These are phyloP conservation scores for Acanthurus lineatus DNA, from an alignment of 2,797 vertebrate species.

Conservation along the genomic window DNA sequence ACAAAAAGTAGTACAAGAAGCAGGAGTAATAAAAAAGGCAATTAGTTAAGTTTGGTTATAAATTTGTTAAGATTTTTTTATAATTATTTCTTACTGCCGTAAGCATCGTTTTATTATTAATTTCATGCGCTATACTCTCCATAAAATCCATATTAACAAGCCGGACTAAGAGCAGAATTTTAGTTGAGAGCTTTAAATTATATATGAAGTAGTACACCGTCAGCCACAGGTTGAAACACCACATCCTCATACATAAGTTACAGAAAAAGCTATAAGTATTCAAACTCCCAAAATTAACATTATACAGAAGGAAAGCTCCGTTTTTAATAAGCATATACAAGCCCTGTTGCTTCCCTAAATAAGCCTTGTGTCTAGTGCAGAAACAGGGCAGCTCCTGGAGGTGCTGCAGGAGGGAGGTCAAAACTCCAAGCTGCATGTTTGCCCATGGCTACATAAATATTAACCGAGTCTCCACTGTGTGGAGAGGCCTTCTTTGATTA, in stretches of 20 bases:
- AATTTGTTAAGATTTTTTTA: too few species aligned
- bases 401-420: conserved; percentile 66
- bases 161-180: neutral
- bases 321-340: conserved; percentile 11
- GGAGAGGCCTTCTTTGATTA: conserved; percentile 80
- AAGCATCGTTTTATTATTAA: too few species aligned
- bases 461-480: conserved; percentile 75
- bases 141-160: conserved; percentile 19
- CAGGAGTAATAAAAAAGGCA: too few species aligned
- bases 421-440: conserved; percentile 71
- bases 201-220: neutral
- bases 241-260: neutral
- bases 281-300: conserved; percentile 2
- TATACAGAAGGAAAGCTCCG: neutral
- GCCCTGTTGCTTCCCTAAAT: conserved; percentile 24
- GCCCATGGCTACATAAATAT: conserved; percentile 85
- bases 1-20: too few species aligned
- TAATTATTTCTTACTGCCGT: too few species aligned
- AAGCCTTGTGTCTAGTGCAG: conserved; percentile 38
- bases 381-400: conserved; percentile 53
- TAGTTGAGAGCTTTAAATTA: conserved; percentile 1
- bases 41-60: too few species aligned
- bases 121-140: too few species aligned
- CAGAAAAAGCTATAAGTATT: conserved; percentile 1
- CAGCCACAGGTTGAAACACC: neutral